A percentile compares a stretch with the other conserved stretches of the same genome.
Evolutionary conservation across 2,888 invertebrate species (phyloP).

Genomic region (Arctia plantaginis): DNA sequence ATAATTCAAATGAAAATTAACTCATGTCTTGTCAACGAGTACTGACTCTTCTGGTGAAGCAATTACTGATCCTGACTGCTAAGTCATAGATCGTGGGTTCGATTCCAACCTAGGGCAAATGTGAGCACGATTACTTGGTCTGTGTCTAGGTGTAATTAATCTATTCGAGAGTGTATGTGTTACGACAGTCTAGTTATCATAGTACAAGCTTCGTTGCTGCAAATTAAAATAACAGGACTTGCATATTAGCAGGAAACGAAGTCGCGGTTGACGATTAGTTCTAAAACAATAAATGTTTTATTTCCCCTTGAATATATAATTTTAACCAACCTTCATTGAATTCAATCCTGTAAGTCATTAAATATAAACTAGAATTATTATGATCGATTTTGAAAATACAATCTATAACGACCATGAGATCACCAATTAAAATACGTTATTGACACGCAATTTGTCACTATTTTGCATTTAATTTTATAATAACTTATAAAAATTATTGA

Average conservation of each 20-base stretch:
- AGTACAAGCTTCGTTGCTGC: background rate
- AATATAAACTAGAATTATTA: slow-evolving; percentile 26
- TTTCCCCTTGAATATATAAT: background rate
- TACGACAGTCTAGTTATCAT: background rate
- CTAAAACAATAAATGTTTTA: background rate
- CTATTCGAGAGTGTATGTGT: background rate
- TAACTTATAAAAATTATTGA: slow-evolving; percentile 1
- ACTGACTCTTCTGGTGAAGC: too few species aligned
- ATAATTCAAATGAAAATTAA: background rate
- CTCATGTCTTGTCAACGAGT: too few species aligned
- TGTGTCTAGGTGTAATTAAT: too few species aligned
- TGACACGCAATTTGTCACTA: slow-evolving; percentile 29
- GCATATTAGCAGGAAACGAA: background rate
- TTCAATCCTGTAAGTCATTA: slow-evolving; percentile 4
- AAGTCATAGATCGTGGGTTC: background rate
- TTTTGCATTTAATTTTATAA: slow-evolving; percentile 22
- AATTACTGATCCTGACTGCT: background rate
- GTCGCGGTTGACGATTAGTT: background rate
- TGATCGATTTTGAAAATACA: slow-evolving; percentile 33
- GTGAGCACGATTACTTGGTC: too few species aligned
- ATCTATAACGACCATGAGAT: slow-evolving; percentile 39
- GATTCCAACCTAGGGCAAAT: too few species aligned
- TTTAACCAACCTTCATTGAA: slow-evolving; percentile 2
- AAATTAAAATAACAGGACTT: too few species aligned
- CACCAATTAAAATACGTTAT: slow-evolving; percentile 30